Evolutionary conservation across 2,113 vertebrate genomes (phyloP).

Genomic region (Micronisus gabar): DNA sequence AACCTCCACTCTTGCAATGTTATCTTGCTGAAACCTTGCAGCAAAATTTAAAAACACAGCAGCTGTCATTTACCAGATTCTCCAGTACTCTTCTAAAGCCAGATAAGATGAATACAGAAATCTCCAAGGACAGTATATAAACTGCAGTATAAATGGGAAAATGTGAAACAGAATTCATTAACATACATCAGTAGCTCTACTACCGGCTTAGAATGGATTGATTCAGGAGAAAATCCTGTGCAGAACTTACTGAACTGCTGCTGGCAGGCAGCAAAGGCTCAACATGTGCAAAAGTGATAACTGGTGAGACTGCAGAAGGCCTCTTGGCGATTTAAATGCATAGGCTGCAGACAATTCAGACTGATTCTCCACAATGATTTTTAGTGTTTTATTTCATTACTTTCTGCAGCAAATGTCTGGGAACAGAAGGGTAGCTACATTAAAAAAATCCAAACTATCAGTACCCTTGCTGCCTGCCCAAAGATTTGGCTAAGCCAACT

Average conservation of each 20-base stretch:
- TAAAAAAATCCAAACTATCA: background rate
- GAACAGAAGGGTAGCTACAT: background rate
- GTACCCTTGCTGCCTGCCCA: background rate
- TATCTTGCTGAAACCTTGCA: slow-evolving; percentile 29
- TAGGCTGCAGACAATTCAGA: slow-evolving; percentile 4
- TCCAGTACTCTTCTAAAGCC: slow-evolving; percentile 27
- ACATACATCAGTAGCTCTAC: slow-evolving; percentile 43
- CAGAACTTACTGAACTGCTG: slow-evolving; percentile 46
- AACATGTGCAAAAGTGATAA: slow-evolving; percentile 52
- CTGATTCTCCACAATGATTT: background rate
- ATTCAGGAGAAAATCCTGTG: slow-evolving; percentile 53
- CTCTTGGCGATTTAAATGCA: slow-evolving; percentile 40
- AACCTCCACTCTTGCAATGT: background rate
- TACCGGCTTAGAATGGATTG: slow-evolving; percentile 17
- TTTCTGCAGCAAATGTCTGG: background rate
- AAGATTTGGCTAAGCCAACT: background rate
- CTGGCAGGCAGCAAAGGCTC: slow-evolving; percentile 49
- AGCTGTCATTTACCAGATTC: slow-evolving; percentile 47
- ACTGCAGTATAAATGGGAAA: slow-evolving; percentile 50
- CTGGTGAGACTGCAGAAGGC: slow-evolving; percentile 44
- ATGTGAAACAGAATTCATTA: slow-evolving; percentile 53
- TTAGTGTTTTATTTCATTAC: slow-evolving; percentile 8
- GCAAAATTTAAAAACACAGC: slow-evolving; percentile 35
- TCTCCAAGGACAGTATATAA: slow-evolving; percentile 46
- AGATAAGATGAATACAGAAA: slow-evolving; percentile 57